These are phyloP conservation scores for Villa cingulata DNA, from an alignment of 2,888 invertebrate genomes.

Conservation along the genomic window DNA sequence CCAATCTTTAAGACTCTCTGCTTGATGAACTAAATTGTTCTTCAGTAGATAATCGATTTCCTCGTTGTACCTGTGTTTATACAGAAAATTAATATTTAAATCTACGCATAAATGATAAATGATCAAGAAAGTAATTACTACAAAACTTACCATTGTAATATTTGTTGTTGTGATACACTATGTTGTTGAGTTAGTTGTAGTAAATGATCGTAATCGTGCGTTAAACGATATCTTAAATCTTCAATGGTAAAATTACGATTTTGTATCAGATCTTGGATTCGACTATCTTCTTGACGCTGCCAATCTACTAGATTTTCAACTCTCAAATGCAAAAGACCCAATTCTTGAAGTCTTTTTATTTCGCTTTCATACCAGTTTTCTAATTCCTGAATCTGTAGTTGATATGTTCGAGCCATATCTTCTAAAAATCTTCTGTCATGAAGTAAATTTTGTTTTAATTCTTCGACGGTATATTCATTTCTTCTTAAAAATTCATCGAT, in stretches of 20 bases:
- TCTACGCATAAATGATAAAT: too few species aligned
- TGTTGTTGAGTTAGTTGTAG: conserved; percentile 28
- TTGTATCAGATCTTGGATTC: conserved; percentile 22
- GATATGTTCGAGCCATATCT: conserved; percentile 21
- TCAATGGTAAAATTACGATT: conserved; percentile 17
- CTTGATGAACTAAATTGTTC: conserved; percentile 20
- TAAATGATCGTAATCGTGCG: conserved; percentile 26
- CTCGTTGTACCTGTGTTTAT: too few species aligned
- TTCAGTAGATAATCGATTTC: conserved; percentile 27
- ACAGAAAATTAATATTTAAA: too few species aligned
- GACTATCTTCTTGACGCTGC: conserved; percentile 29
- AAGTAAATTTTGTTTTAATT: conserved; percentile 21
- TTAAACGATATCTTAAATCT: conserved; percentile 25
- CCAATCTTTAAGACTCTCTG: conserved; percentile 26
- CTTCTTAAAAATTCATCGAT: conserved; percentile 20
- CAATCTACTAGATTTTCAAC: conserved; percentile 24
- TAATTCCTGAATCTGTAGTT: conserved; percentile 22
- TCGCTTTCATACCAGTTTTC: conserved; percentile 25
- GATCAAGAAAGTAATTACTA: too few species aligned
- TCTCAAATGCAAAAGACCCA: conserved; percentile 18
- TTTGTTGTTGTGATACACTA: conserved; percentile 30
- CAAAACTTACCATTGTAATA: conserved; percentile 33
- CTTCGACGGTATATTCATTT: conserved; percentile 19
- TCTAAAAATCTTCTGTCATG: conserved; percentile 16
- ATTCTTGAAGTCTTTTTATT: conserved; percentile 21